phyloP scores from a whole-genome alignment of 2,888 invertebrate species.

The Dryococelus australis region DNA sequence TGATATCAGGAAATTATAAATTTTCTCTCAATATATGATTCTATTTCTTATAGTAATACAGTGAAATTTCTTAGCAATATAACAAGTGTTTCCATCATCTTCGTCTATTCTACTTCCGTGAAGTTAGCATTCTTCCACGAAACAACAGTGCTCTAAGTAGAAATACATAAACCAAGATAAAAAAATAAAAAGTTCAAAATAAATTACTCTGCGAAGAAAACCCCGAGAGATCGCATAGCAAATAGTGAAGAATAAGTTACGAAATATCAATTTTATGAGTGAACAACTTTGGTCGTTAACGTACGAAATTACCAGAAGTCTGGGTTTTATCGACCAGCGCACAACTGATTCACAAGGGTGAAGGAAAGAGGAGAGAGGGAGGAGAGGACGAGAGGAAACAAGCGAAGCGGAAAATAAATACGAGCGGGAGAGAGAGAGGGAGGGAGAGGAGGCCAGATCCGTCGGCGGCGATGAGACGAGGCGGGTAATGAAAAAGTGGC shows the following conservation, averaged over 20 bases:
- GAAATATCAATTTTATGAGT: not conserved
- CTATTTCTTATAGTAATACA: no score
- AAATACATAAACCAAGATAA: not conserved
- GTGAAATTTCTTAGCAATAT: no score
- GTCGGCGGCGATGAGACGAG: conserved; percentile 5
- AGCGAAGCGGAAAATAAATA: conserved; percentile 5
- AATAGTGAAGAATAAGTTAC: not conserved
- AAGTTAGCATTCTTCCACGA: not conserved
- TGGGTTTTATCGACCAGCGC: not conserved
- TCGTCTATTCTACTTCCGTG: no score
- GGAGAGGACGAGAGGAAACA: not conserved
- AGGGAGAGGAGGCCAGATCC: not conserved
- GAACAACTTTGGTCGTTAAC: not conserved
- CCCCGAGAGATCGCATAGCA: not conserved
- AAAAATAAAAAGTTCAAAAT: not conserved
- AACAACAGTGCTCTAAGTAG: not conserved
- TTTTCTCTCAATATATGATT: no score
- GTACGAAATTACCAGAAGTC: not conserved
- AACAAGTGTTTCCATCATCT: no score
- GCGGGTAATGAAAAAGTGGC: not conserved
- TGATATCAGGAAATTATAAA: no score
- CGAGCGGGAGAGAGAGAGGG: not conserved
- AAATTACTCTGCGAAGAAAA: not conserved
- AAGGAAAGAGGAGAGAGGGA: not conserved
- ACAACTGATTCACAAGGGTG: not conserved